These are phyloP conservation scores for Sisyra nigra DNA, from an alignment of 2,888 invertebrate genomes.

Conservation along the genomic window DNA sequence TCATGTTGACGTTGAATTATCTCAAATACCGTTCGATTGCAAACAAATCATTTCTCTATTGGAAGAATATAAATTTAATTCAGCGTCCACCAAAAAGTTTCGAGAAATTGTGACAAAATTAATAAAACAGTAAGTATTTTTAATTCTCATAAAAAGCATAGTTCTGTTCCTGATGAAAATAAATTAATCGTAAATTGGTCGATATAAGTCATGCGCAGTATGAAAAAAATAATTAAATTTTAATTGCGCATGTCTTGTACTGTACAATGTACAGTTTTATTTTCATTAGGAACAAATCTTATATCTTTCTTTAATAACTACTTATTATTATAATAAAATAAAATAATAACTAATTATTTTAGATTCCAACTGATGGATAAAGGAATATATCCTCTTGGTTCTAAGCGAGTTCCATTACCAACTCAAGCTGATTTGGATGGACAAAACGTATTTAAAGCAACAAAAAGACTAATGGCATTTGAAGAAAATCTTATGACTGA, in stretches of 20 bases:
- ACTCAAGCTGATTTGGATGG: slow-evolving; percentile 19
- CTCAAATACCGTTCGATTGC: slow-evolving; percentile 49
- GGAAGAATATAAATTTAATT: slow-evolving; percentile 29
- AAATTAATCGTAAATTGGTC: too few species aligned
- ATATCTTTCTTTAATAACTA: too few species aligned
- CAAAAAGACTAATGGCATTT: slow-evolving; percentile 22
- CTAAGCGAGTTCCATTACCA: slow-evolving; percentile 32
- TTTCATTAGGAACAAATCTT: too few species aligned
- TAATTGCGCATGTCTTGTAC: too few species aligned
- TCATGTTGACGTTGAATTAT: slow-evolving; percentile 53
- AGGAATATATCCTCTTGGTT: slow-evolving; percentile 50
- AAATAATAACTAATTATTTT: slow-evolving; percentile 10
- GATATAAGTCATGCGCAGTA: too few species aligned
- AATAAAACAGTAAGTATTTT: slow-evolving; percentile 29
- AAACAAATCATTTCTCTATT: slow-evolving; percentile 36
- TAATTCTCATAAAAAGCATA: too few species aligned
- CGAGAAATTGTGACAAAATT: slow-evolving; percentile 37
- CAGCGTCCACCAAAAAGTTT: slow-evolving; percentile 34
- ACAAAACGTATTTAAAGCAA: slow-evolving; percentile 20
- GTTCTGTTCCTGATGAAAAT: too few species aligned
- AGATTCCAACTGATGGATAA: slow-evolving; percentile 42
- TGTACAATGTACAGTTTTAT: too few species aligned
- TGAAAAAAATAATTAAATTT: too few species aligned
- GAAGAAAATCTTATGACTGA: slow-evolving; percentile 19
- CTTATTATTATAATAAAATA: neutral